phyloP scores from a whole-genome alignment of 2,888 invertebrate species.

The Diarsia dahlii region DNA sequence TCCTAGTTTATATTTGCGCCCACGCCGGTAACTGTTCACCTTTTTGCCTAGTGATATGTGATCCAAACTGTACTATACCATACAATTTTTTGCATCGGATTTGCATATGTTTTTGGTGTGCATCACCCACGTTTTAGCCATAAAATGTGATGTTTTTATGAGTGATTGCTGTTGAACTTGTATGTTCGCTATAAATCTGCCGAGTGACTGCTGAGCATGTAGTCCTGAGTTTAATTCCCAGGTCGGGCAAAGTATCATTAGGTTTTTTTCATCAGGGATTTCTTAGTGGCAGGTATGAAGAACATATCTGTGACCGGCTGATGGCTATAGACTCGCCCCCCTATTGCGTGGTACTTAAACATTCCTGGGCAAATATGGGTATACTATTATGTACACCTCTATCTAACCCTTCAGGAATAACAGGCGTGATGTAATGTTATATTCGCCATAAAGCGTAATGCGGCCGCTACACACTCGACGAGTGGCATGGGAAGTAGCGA shows the following conservation, averaged over 20 bases:
- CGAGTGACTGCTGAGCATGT: not conserved
- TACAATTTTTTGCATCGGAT: slow-evolving; percentile 40
- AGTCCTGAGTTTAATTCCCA: not conserved
- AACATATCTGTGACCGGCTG: not conserved
- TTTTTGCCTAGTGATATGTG: slow-evolving; percentile 66
- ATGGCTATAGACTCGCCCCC: not conserved
- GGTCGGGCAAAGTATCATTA: not conserved
- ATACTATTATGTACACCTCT: not conserved
- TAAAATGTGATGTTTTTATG: slow-evolving; percentile 32
- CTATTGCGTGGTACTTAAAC: not conserved
- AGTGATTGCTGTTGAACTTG: slow-evolving; percentile 52
- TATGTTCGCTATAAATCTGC: not conserved
- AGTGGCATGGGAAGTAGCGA: too few species aligned
- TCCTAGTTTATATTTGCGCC: slow-evolving; percentile 77
- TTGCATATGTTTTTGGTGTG: slow-evolving; percentile 43
- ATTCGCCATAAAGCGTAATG: slow-evolving; percentile 11
- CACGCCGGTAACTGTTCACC: slow-evolving; percentile 77
- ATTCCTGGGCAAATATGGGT: not conserved
- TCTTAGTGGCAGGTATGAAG: not conserved
- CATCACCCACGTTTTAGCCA: slow-evolving; percentile 44
- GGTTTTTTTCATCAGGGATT: not conserved
- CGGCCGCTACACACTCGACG: too few species aligned
- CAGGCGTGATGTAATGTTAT: not conserved
- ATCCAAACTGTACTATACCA: slow-evolving; percentile 58
- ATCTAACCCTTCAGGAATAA: too few species aligned